Base-by-base conservation (phyloP, 2,797 vertebrate species). In the Poecilia wingei region DNA sequence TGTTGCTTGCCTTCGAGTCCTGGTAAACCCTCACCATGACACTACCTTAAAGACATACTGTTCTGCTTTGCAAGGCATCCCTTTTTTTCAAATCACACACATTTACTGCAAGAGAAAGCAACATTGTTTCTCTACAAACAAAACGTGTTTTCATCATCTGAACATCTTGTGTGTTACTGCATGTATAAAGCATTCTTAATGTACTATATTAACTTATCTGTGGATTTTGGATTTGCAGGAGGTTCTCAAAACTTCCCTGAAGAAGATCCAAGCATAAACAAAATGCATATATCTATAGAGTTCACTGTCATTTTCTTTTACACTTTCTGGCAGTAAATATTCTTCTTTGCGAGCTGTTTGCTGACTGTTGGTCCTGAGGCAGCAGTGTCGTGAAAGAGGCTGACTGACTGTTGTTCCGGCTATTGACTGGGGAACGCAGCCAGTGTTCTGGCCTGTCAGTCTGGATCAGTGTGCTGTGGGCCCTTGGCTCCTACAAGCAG, bases 361-460 rank as follows among this genome's bases (percentile, higher is more conserved):
- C 64, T 59, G 80, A 47, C 72, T 78, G 86, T 71, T 59, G 39
- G 47, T 80, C 61, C 76, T 3, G 6, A 79, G 66, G 80, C 78
- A n/a, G 75, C 39, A 33, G 72, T 78, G 68, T 75, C 1, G 1
- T 77, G 78, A 77, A 72, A 47, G 74, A 83, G 76, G 77, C 85
- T 80, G 87, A 73, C 80, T 89, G 84, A 70, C 89, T 90, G 87
- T 80, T 86, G 66, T 73, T 86, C 64, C 80, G 85, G 76, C 84
- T 84, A 81, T 74, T 87, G 82, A 90, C 79, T 39, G 2, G 82
- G 79, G 84, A 85, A 76, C 14, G 79, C 41, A 84, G 89, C 77
- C 83, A 74, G 82, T 79, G 82, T 81, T 87, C 88, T 79, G 79
- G 79, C 84, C 89, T 92, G 91, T 94, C 92, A 91, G 84, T 88